Percentiles rank a stretch among this genome's conserved stretches.
Evolutionary conservation across 2,888 invertebrate genomes (phyloP).

Genomic region (Drosophila neonasuta): DNA sequence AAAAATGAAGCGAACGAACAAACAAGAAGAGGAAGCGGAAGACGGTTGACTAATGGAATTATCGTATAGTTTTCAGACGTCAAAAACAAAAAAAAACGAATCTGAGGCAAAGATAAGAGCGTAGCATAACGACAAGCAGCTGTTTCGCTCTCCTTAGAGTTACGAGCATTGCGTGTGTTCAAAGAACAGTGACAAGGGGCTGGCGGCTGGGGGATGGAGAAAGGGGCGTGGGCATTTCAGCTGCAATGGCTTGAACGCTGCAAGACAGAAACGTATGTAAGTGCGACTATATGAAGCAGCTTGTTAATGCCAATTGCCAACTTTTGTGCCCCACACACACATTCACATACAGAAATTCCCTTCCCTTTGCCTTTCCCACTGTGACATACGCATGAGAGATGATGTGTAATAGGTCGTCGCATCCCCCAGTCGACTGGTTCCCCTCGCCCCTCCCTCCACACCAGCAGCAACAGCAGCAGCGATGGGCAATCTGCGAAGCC

Average conservation of each 20-base stretch:
- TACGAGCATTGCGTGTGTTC: slow-evolving; percentile 7
- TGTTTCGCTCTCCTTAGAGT: slow-evolving; percentile 13
- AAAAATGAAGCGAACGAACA: not conserved
- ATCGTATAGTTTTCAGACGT: slow-evolving; percentile 10
- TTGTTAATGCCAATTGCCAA: slow-evolving; percentile 57
- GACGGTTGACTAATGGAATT: slow-evolving; percentile 16
- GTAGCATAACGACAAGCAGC: slow-evolving; percentile 22
- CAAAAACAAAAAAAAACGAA: not conserved
- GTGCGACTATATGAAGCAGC: slow-evolving; percentile 34
- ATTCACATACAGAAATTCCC: not conserved
- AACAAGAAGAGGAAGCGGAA: not conserved
- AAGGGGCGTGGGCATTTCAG: not conserved
- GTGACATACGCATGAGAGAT: slow-evolving; percentile 18
- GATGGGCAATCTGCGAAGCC: slow-evolving; percentile 28
- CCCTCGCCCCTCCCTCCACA: not conserved
- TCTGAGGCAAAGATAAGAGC: slow-evolving; percentile 7
- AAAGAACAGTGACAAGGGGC: no score
- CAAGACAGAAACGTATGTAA: slow-evolving; percentile 16
- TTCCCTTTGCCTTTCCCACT: not conserved
- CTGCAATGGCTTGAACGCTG: slow-evolving; percentile 10
- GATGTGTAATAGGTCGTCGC: slow-evolving; percentile 34
- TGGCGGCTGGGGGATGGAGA: not conserved
- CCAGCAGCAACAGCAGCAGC: slow-evolving; percentile 9
- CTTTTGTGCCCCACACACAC: slow-evolving; percentile 29
- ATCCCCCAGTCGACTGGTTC: slow-evolving; percentile 7